phyloP scores from a whole-genome alignment of 2,797 vertebrate genomes.

The Acrocephalus scirpaceus region DNA sequence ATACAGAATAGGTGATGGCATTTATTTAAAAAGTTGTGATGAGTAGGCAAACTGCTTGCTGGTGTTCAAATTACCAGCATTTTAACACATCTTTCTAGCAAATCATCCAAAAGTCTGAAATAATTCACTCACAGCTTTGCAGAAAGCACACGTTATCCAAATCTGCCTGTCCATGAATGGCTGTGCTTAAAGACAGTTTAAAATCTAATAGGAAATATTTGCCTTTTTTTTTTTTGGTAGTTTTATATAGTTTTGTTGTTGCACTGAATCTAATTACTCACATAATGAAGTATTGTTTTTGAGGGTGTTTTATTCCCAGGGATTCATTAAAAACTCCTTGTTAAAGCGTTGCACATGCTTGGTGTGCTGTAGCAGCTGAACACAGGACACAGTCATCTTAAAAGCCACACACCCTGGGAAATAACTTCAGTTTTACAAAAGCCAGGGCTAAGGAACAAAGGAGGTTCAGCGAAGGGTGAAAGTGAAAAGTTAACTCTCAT shows the following conservation, averaged over 20 bases:
- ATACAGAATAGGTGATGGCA: not conserved
- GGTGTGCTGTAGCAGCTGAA: not conserved
- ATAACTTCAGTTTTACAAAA: slow-evolving; percentile 2
- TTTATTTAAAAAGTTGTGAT: not conserved
- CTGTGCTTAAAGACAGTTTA: not conserved
- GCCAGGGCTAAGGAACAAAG: not conserved
- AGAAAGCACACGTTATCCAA: not conserved
- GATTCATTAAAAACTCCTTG: slow-evolving; percentile 20
- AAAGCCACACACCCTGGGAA: not conserved
- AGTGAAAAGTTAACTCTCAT: slow-evolving; percentile 2
- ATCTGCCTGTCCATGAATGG: not conserved
- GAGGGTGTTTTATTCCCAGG: not conserved
- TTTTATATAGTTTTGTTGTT: not conserved
- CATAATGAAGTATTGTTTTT: not conserved
- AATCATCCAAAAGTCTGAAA: not conserved
- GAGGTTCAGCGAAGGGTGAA: not conserved
- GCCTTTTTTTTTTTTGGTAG: not conserved
- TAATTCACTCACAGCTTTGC: not conserved
- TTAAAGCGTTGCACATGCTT: slow-evolving; percentile 20
- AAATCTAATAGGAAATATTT: not conserved
- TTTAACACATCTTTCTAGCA: not conserved
- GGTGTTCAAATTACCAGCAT: not conserved
- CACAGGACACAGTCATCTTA: not conserved
- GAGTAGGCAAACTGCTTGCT: slow-evolving; percentile 1
- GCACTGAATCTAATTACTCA: not conserved